Conservation (phyloP, 92 coral and sea anemone genomes). For the Porites evermanni region DNA sequence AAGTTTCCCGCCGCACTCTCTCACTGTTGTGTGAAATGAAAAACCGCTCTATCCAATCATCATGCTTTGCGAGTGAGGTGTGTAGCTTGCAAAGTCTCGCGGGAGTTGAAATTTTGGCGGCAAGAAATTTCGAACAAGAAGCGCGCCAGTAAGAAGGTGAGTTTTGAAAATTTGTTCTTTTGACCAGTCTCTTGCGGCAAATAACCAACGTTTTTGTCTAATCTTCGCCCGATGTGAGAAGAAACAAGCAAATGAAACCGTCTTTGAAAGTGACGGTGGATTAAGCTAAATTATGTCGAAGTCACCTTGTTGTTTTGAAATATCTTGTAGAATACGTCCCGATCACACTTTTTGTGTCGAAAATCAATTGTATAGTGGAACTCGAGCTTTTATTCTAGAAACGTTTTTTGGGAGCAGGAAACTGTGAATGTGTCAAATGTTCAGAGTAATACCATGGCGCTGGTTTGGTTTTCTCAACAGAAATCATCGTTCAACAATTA, state of each 20-base stretch:
- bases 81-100: background rate
- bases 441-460: background rate
- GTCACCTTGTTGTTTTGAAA: background rate
- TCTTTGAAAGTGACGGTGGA: background rate
- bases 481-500: background rate
- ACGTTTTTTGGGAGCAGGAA: background rate
- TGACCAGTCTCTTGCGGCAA: slow-evolving; percentile 47
- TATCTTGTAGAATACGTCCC: background rate
- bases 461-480: slow-evolving; percentile 28
- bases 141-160: slow-evolving; percentile 48
- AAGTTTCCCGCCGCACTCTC: background rate
- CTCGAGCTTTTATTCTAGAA: background rate
- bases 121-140: slow-evolving; percentile 42
- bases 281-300: background rate
- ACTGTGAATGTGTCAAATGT: slow-evolving; percentile 12
- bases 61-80: background rate
- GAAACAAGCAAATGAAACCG: background rate
- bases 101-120: slow-evolving; percentile 17
- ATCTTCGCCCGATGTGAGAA: background rate
- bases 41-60: no score
- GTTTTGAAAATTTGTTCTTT: slow-evolving; percentile 21
- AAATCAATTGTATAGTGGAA: slow-evolving; percentile 2
- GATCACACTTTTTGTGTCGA: background rate
- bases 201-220: background rate
- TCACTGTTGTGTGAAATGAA: no score